These are phyloP conservation scores for Helobdella robusta DNA, from an alignment of 2,888 invertebrate genomes.

Conservation along the genomic window DNA sequence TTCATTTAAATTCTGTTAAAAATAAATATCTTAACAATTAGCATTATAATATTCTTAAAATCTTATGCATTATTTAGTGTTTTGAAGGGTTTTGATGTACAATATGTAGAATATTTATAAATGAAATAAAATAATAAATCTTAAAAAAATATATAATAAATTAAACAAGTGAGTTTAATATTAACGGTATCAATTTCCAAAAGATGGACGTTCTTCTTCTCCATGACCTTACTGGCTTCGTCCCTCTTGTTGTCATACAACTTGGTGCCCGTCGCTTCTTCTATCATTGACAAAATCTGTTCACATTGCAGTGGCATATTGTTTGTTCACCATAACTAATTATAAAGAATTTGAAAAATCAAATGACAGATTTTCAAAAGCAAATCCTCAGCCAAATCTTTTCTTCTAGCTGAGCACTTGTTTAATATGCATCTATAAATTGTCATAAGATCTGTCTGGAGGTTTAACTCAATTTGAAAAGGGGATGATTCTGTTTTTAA, in stretches of 20 bases:
- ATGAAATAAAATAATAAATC: not conserved
- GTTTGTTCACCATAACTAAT: too few relatives aligned
- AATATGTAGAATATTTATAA: not conserved
- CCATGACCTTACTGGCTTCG: constrained; percentile 72
- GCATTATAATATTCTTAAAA: constrained; percentile 4
- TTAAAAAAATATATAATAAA: not conserved
- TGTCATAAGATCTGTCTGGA: too few relatives aligned
- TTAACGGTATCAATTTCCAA: constrained; percentile 70
- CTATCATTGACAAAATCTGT: constrained; percentile 67
- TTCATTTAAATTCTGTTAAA: constrained; percentile 56
- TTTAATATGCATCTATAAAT: too few relatives aligned
- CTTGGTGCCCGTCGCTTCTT: constrained; percentile 94
- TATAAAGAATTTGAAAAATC: too few relatives aligned
- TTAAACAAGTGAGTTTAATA: not conserved
- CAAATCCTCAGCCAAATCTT: too few relatives aligned
- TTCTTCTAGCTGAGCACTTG: too few relatives aligned
- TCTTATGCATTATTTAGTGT: not conserved
- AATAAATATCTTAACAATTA: not conserved
- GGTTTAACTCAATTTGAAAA: too few relatives aligned
- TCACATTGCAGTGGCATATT: too few relatives aligned
- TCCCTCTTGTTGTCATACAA: constrained; percentile 91
- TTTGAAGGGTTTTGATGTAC: too few relatives aligned
- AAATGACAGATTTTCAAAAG: too few relatives aligned
- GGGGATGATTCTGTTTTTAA: too few relatives aligned
- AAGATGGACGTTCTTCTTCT: constrained; percentile 82